A percentile compares a stretch with the other conserved stretches of the same genome.
These are phyloP conservation scores for Dryocosmus kuriphilus DNA, from an alignment of 2,888 invertebrate species.

Conservation along the genomic window DNA sequence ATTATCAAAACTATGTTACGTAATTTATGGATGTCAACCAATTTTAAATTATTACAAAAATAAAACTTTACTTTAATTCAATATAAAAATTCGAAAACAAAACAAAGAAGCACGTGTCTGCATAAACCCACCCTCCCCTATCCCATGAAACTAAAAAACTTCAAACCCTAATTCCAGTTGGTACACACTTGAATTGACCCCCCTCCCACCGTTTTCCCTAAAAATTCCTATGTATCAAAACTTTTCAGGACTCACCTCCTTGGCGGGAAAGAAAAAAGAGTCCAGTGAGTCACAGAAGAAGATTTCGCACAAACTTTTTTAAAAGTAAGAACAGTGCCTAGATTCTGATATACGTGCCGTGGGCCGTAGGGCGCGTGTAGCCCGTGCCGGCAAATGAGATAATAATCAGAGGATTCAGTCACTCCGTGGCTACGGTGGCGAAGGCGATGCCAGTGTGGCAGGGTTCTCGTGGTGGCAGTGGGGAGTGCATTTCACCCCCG, in stretches of 20 bases:
- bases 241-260: constrained; percentile 1
- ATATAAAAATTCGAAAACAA: background rate
- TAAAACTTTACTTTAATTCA: too few relatives aligned
- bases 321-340: background rate
- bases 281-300: background rate
- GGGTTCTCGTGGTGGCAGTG: constrained; percentile 64
- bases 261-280: background rate
- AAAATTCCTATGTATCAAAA: background rate
- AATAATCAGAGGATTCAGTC: constrained; percentile 74
- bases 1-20: too few relatives aligned
- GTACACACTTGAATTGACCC: background rate
- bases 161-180: background rate
- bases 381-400: constrained; percentile 74
- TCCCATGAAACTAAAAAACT: background rate
- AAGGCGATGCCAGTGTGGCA: constrained; percentile 63
- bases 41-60: too few relatives aligned
- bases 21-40: too few relatives aligned
- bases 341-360: constrained; percentile 45
- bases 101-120: background rate
- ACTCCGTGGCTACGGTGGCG: constrained; percentile 67
- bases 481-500: constrained; percentile 68
- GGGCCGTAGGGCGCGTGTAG: constrained; percentile 54
- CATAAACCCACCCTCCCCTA: background rate
- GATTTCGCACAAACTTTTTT: constrained; percentile 2
- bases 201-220: background rate